Evolutionary conservation across 1,140 invertebrate species (phyloP), one percentile per base, ranked within the genome.

Genomic region (Cydia amplana): DNA sequence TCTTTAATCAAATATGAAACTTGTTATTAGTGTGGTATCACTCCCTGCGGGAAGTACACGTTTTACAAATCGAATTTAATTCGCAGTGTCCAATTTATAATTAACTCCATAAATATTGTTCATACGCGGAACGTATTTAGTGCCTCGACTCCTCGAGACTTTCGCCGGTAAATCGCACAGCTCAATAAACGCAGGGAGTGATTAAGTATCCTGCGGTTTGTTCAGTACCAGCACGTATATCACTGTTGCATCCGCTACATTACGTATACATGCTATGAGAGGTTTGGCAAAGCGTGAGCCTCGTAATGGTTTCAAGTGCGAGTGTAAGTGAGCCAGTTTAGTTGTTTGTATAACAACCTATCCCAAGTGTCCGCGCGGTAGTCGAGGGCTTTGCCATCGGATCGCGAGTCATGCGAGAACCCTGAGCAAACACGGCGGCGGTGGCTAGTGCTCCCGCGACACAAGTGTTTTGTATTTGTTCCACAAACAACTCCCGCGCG

Each of bases 381-480:
- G 60, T 72, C 64, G 32, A 51, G 70, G 64, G 64, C 64, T 16
- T 55, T n/a, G 77, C 80, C 81, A 85, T 85, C 85, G 83, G 86
- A 85, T 83, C 80, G 80, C 75, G 82, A 79, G 88, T 85, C 88
- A 91, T 91, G 90, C 89, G 85, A 86, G 85, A 85, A 87, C 83
- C 87, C 80, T 82, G 77, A 75, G 76, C 83, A 90, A 91, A 92
- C 84, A 91, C 10, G 75, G 76, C 76, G 83, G 79, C 80, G 80
- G 79, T 76, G 76, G 74, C 28, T 23, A 20, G 70, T 76, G 83
- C 86, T 83, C 80, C 86, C 82, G 85, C 77, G 83, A 74, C 83
- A 84, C 85, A 85, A 90, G 86, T 87, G 85, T 82, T 73, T 86
- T 55, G 83, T 92, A 90, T 92, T 92, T 92, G 85, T 80, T 70